Conservation (phyloP, 2,888 invertebrate genomes). For the Cantharis rufa region DNA sequence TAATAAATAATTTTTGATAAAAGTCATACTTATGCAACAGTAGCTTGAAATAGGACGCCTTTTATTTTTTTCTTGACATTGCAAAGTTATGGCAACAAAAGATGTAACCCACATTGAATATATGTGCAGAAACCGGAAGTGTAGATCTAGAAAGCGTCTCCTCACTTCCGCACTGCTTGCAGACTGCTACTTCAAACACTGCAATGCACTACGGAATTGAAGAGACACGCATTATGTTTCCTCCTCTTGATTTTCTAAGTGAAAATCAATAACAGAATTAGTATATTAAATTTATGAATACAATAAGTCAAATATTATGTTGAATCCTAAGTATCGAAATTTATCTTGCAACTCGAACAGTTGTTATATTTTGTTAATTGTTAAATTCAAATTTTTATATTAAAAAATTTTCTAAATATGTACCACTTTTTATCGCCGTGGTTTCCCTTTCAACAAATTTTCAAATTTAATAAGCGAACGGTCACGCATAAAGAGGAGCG, state of each 20-base stretch:
- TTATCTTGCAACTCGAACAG: neutral
- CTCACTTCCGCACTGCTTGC: conserved; percentile 96
- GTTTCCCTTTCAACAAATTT: neutral
- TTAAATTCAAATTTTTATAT: neutral
- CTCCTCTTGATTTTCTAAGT: conserved; percentile 13
- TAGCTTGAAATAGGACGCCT: neutral
- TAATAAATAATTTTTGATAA: neutral
- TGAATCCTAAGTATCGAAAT: neutral
- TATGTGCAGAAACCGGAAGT: conserved; percentile 23
- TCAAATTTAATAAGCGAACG: neutral
- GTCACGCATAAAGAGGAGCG: neutral
- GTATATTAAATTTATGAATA: neutral
- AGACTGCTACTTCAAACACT: conserved; percentile 77
- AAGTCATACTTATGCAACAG: neutral
- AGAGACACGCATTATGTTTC: conserved; percentile 63
- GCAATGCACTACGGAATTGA: conserved; percentile 98
- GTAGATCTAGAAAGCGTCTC: conserved; percentile 43
- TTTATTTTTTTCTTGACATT: neutral
- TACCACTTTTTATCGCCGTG: neutral
- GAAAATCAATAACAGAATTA: neutral
- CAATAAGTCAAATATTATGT: neutral
- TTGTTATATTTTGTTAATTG: neutral
- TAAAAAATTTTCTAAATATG: neutral
- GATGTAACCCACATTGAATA: conserved; percentile 7
- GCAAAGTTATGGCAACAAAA: conserved; percentile 1